Conservation (phyloP, 2,888 invertebrate species). For the Xanthia togata region DNA sequence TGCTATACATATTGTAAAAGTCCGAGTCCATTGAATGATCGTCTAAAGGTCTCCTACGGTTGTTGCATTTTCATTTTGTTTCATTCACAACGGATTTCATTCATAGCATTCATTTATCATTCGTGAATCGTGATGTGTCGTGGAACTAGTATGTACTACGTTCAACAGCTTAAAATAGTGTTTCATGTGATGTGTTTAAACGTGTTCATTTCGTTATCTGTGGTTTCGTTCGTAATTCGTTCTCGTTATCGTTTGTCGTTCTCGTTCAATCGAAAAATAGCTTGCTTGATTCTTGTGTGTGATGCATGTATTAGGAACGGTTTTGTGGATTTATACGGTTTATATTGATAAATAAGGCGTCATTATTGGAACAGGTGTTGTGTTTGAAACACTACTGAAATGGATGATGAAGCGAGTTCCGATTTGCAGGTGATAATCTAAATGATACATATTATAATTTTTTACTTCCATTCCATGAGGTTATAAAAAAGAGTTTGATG, state of each 20-base stretch:
- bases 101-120: not conserved
- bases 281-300: conserved; percentile 6
- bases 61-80: not conserved
- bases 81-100: not conserved
- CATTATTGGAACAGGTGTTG: conserved; percentile 16
- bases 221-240: too few relatives aligned
- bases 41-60: not conserved
- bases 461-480: conserved; percentile 57
- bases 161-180: too few relatives aligned
- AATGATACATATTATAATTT: not conserved
- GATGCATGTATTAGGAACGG: conserved; percentile 22
- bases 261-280: not conserved
- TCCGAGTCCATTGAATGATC: not conserved
- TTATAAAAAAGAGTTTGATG: conserved; percentile 57
- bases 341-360: conserved; percentile 14
- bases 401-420: conserved; percentile 83
- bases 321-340: conserved; percentile 8
- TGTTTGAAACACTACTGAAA: conserved; percentile 52
- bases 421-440: conserved; percentile 81
- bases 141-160: too few relatives aligned
- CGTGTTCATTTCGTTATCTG: too few relatives aligned
- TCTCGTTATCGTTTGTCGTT: too few relatives aligned
- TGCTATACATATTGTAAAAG: not conserved
- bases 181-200: too few relatives aligned
- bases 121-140: not conserved